phyloP scores from a whole-genome alignment of 2,888 invertebrate genomes.

The Anticlea derivata region DNA sequence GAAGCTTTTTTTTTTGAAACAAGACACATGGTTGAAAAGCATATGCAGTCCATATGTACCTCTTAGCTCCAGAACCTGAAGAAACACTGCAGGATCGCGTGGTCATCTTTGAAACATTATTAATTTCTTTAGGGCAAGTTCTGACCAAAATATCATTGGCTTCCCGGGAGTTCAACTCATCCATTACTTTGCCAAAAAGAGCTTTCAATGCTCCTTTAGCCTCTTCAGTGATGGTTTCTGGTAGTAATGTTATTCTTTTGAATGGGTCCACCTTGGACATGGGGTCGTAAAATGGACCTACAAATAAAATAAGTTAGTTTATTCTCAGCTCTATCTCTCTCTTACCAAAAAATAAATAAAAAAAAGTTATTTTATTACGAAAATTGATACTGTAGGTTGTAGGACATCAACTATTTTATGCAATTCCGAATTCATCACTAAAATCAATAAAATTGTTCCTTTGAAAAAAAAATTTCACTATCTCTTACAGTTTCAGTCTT shows the following conservation, averaged over 20 bases:
- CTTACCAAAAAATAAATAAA: no score
- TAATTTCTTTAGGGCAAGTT: slow-evolving; percentile 86
- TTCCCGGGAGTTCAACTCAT: slow-evolving; percentile 89
- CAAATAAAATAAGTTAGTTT: slow-evolving; percentile 25
- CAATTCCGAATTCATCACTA: no score
- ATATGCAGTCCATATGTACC: slow-evolving; percentile 43
- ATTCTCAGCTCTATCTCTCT: no score
- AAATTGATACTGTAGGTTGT: no score
- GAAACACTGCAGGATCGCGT: slow-evolving; percentile 68
- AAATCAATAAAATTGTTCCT: no score
- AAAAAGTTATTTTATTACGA: no score
- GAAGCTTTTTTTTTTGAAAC: no score
- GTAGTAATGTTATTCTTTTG: slow-evolving; percentile 90
- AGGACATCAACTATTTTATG: no score
- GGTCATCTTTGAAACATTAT: slow-evolving; percentile 67
- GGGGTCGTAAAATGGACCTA: slow-evolving; percentile 85
- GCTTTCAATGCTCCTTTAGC: slow-evolving; percentile 85
- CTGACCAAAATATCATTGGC: slow-evolving; percentile 92
- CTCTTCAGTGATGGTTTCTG: slow-evolving; percentile 87
- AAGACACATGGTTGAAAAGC: no score
- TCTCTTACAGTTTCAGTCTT: no score
- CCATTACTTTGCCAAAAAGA: slow-evolving; percentile 86
- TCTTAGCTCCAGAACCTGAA: slow-evolving; percentile 63
- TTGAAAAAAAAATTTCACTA: no score
- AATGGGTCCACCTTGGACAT: slow-evolving; percentile 86